Conservation (phyloP, 1,140 invertebrate species). For the Thaumatotibia leucotreta region DNA sequence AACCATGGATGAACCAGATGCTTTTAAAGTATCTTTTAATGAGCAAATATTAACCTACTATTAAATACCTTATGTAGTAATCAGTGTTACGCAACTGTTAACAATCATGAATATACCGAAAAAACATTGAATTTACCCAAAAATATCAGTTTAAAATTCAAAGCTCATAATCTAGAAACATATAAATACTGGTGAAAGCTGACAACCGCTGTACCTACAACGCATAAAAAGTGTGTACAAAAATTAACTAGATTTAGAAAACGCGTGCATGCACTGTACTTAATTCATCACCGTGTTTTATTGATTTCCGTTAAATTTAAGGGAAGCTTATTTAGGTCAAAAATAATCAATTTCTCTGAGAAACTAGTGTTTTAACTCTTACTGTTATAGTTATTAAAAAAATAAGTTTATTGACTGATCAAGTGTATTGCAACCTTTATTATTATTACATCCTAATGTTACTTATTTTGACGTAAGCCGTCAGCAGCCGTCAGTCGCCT, state of each 20-base stretch:
- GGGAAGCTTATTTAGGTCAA: too few relatives aligned
- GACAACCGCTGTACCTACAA: neutral
- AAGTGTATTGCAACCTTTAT: too few relatives aligned
- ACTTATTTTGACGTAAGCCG: too few relatives aligned
- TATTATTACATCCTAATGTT: too few relatives aligned
- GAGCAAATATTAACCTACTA: neutral
- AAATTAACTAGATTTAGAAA: neutral
- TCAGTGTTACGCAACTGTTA: neutral
- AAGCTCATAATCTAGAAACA: constrained; percentile 1
- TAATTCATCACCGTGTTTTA: too few relatives aligned
- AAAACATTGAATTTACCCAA: neutral
- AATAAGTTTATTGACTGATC: too few relatives aligned
- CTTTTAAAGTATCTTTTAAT: neutral
- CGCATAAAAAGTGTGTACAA: neutral
- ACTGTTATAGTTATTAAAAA: too few relatives aligned
- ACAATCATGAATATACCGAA: neutral
- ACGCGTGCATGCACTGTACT: neutral
- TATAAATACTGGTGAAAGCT: constrained; percentile 9
- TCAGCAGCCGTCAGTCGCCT: too few relatives aligned
- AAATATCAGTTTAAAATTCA: constrained; percentile 4
- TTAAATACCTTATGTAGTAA: neutral
- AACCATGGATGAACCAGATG: constrained; percentile 11
- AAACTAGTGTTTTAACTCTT: too few relatives aligned
- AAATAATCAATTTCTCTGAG: too few relatives aligned
- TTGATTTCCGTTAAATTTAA: too few relatives aligned